These are phyloP conservation scores for Caenorhabditis panamensis DNA, from an alignment of 2,888 invertebrate species.

Conservation along the genomic window DNA sequence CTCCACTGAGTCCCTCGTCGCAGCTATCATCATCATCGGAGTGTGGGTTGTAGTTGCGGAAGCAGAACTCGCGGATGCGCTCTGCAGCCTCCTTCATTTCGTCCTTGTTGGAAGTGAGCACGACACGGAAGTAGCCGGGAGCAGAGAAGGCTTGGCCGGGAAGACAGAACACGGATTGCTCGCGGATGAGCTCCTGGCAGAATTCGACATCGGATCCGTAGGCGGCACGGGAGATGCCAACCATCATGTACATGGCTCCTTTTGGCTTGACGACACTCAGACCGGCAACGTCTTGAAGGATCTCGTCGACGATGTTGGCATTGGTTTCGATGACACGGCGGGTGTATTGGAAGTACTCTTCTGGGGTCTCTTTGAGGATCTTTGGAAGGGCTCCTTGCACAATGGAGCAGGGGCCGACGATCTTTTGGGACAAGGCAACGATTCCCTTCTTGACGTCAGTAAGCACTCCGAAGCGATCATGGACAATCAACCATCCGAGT, in stretches of 20 bases:
- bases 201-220: slow-evolving; percentile 90
- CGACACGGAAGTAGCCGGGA: slow-evolving; percentile 93
- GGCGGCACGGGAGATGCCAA: slow-evolving; percentile 87
- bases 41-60: slow-evolving; percentile 30
- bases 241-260: slow-evolving; percentile 99
- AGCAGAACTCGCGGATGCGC: slow-evolving; percentile 85
- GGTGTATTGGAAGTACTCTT: slow-evolving; percentile 89
- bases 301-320: slow-evolving; percentile 88
- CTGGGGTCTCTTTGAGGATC: slow-evolving; percentile 91
- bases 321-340: slow-evolving; percentile 86
- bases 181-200: slow-evolving; percentile 88
- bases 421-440: slow-evolving; percentile 88
- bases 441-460: slow-evolving; percentile 84
- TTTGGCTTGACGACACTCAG: slow-evolving; percentile 92
- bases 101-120: slow-evolving; percentile 92
- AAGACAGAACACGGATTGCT: slow-evolving; percentile 97
- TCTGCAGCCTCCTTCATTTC: slow-evolving; percentile 90
- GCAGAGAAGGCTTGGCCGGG: slow-evolving; percentile 95
- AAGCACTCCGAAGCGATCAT: slow-evolving; percentile 86
- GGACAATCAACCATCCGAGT: slow-evolving; percentile 95
- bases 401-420: slow-evolving; percentile 87
- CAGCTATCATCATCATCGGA: slow-evolving; percentile 57
- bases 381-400: slow-evolving; percentile 87
- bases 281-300: slow-evolving; percentile 87
- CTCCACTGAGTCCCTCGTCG: slow-evolving; percentile 63